Conservation (phyloP, 2,113 vertebrate genomes). For the Ia io region DNA sequence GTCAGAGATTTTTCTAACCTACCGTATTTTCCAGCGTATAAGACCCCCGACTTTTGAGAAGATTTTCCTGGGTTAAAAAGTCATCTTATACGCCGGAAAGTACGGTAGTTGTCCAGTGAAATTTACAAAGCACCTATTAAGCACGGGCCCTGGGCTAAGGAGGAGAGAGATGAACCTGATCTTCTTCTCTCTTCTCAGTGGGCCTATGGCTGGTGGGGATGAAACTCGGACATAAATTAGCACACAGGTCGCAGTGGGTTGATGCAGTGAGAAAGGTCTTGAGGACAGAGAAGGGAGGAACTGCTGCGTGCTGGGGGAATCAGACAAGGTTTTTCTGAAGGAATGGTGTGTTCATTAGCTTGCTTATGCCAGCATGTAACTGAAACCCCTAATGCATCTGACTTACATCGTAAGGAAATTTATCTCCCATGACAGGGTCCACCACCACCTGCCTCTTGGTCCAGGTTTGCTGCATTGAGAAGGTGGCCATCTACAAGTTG, state of each 20-base stretch:
- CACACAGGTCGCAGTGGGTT: not conserved
- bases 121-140: not conserved
- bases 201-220: not conserved
- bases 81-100: no score
- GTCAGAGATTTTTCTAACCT: no score
- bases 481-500: no score
- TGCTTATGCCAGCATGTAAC: not conserved
- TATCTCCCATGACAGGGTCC: no score
- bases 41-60: no score
- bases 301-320: no score
- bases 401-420: not conserved
- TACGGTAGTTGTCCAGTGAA: not conserved
- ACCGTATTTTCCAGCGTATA: no score
- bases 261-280: not conserved
- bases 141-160: not conserved
- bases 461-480: not conserved
- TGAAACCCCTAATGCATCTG: not conserved
- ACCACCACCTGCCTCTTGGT: no score
- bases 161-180: not conserved
- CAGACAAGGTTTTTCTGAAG: not conserved
- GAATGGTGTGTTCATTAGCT: not conserved
- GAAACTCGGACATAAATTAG: fast-evolving
- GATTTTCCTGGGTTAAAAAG: no score
- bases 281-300: not conserved
- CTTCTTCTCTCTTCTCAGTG: not conserved